phyloP scores from a whole-genome alignment of 2,113 vertebrate species.

The Eudyptes chrysolophus region DNA sequence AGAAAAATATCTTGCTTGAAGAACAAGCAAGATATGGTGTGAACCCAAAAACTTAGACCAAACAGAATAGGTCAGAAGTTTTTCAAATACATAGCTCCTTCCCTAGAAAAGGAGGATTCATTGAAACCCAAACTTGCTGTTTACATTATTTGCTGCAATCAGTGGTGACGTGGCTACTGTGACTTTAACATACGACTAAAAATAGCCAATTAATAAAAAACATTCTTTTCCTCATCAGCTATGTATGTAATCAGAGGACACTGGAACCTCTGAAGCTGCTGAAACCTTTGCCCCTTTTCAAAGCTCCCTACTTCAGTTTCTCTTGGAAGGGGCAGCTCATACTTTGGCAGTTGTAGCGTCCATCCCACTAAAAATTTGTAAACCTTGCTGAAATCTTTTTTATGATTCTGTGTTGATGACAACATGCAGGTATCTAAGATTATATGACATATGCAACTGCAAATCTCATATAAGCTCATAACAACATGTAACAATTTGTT shows the following conservation, averaged over 20 bases:
- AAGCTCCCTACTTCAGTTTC: not conserved
- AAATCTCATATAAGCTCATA: not conserved
- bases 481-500: not conserved
- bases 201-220: not conserved
- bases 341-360: not conserved
- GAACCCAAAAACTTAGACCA: not conserved
- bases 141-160: not conserved
- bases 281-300: not conserved
- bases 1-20: not conserved
- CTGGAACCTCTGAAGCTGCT: not conserved
- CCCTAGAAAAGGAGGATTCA: not conserved
- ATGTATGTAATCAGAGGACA: not conserved
- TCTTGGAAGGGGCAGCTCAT: not conserved
- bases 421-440: not conserved
- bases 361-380: not conserved
- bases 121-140: not conserved
- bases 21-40: not conserved
- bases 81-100: rapidly evolving
- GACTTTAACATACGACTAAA: not conserved
- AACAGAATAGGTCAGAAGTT: not conserved
- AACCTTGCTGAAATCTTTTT: not conserved
- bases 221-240: not conserved
- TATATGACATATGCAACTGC: not conserved
- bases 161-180: not conserved
- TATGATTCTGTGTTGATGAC: not conserved